Percentiles rank a stretch among this genome's conserved stretches.
These are phyloP conservation scores for Cyrtodaria siliqua DNA, from an alignment of 2,888 invertebrate genomes.

Conservation along the genomic window DNA sequence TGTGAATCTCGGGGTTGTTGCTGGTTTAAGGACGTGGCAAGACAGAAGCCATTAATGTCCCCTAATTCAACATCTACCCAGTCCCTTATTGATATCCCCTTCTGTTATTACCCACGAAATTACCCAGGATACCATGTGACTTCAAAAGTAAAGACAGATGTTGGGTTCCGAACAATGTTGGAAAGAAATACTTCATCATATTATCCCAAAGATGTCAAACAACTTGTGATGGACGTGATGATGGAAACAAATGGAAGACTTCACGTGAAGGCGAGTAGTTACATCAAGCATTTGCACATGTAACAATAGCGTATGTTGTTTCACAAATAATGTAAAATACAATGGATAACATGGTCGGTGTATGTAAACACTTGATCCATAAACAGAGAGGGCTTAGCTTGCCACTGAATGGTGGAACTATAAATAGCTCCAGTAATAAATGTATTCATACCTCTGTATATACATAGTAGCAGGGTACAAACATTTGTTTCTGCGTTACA, in stretches of 20 bases:
- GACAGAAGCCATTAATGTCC: slow-evolving; percentile 21
- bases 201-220: slow-evolving; percentile 66
- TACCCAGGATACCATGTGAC: slow-evolving; percentile 64
- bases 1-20: slow-evolving; percentile 73
- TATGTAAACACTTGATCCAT: too few species aligned
- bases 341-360: too few species aligned
- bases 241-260: slow-evolving; percentile 69
- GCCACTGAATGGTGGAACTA: too few species aligned
- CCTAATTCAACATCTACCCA: slow-evolving; percentile 15
- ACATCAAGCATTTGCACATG: too few species aligned
- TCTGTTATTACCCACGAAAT: slow-evolving; percentile 71
- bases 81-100: slow-evolving; percentile 65
- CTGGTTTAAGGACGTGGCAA: slow-evolving; percentile 52
- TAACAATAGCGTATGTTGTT: too few species aligned
- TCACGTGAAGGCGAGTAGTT: slow-evolving; percentile 72
- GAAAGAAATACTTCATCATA: slow-evolving; percentile 53
- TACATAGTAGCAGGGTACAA: too few species aligned
- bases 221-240: slow-evolving; percentile 66
- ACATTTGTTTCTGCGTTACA: too few species aligned
- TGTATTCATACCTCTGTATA: too few species aligned
- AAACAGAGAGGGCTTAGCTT: too few species aligned
- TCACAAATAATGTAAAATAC: too few species aligned
- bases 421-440: too few species aligned
- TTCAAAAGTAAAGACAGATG: slow-evolving; percentile 30
- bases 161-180: slow-evolving; percentile 57